phyloP scores from a whole-genome alignment of 2,888 invertebrate species.

The Agrilus mali region DNA sequence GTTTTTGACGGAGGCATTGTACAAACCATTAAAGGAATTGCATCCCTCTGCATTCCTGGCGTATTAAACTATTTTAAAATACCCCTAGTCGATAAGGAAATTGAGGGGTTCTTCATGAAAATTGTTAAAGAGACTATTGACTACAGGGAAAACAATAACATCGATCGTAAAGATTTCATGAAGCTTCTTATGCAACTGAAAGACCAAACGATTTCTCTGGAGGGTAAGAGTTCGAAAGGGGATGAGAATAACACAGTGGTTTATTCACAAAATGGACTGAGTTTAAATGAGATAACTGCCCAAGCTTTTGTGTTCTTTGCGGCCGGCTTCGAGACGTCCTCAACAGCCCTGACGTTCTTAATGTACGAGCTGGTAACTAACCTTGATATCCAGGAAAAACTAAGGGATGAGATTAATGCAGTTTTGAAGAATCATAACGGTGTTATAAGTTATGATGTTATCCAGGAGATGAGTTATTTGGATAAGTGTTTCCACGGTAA shows the following conservation, averaged over 20 bases:
- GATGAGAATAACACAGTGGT: too few species aligned
- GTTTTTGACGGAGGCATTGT: conserved; percentile 6
- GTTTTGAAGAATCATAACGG: conserved; percentile 28
- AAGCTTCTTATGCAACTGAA: conserved; percentile 5
- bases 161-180: conserved; percentile 4
- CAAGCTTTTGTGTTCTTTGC: conserved; percentile 39
- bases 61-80: too few species aligned
- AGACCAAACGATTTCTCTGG: background rate
- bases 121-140: background rate
- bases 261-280: conserved; percentile 14
- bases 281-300: conserved; percentile 33
- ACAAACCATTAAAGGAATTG: conserved; percentile 1
- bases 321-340: conserved; percentile 39
- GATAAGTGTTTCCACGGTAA: conserved; percentile 29
- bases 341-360: conserved; percentile 33
- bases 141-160: conserved; percentile 1
- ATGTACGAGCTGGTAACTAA: conserved; percentile 38
- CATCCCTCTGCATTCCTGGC: too few species aligned
- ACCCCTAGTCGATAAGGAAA: too few species aligned
- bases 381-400: conserved; percentile 31
- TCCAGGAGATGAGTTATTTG: conserved; percentile 36
- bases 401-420: conserved; percentile 30
- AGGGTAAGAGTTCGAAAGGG: too few species aligned
- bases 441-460: conserved; percentile 34
- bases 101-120: too few species aligned